These are phyloP conservation scores for Tolypeutes matacus DNA, from an alignment of 2,797 vertebrate species.

Conservation along the genomic window DNA sequence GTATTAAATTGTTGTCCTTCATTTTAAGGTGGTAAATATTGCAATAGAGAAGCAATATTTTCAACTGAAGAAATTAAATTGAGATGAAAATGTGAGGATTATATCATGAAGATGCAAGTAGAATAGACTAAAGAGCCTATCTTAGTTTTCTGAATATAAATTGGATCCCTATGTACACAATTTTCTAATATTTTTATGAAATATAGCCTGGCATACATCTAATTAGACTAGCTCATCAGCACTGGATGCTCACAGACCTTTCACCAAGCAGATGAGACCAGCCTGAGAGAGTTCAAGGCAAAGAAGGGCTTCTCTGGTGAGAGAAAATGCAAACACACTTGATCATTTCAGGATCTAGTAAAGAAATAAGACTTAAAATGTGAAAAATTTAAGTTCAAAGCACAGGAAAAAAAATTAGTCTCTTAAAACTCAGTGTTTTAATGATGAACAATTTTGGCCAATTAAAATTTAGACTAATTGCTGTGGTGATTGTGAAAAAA, in stretches of 20 bases:
- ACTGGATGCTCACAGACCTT: not conserved
- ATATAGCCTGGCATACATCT: not conserved
- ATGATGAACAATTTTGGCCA: constrained; percentile 81
- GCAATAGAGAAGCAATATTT: constrained; percentile 45
- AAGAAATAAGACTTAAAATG: constrained; percentile 64
- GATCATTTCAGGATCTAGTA: constrained; percentile 37
- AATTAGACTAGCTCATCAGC: not conserved
- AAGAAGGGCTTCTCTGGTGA: not conserved
- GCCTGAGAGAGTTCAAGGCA: not conserved
- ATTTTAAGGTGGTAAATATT: constrained; percentile 36
- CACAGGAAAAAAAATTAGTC: constrained; percentile 46
- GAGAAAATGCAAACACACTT: constrained; percentile 32
- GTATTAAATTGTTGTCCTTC: not conserved
- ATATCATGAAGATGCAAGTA: not conserved
- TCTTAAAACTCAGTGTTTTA: constrained; percentile 71
- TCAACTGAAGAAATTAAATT: constrained; percentile 55
- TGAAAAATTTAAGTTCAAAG: constrained; percentile 65
- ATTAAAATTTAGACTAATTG: constrained; percentile 83
- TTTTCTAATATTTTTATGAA: constrained; percentile 38
- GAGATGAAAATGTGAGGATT: constrained; percentile 39
- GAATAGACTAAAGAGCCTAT: not conserved
- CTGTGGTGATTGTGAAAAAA: constrained; percentile 79
- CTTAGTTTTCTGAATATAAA: constrained; percentile 56
- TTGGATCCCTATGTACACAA: not conserved
- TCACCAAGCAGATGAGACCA: constrained; percentile 20